Percentiles rank a stretch among this genome's conserved stretches.
phyloP scores from a whole-genome alignment of 1,140 invertebrate species.

The Hormaphis cornu region DNA sequence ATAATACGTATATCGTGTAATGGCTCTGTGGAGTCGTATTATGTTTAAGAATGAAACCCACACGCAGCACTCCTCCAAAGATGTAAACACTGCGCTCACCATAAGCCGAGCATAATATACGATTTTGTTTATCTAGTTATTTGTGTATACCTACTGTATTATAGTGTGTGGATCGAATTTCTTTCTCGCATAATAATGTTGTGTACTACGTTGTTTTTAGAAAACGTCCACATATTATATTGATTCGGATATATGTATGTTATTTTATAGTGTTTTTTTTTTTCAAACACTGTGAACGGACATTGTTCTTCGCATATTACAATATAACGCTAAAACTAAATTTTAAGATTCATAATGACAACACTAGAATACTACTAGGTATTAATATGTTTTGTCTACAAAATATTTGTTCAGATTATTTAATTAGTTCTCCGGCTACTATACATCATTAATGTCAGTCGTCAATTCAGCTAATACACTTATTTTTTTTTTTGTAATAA shows the following conservation, averaged over 20 bases:
- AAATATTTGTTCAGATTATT: too few species aligned
- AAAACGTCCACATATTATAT: neutral
- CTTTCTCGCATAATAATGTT: too few species aligned
- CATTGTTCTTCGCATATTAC: neutral
- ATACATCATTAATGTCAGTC: too few species aligned
- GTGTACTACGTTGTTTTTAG: neutral
- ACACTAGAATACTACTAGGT: too few species aligned
- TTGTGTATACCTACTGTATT: neutral
- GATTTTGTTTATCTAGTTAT: slow-evolving; percentile 3
- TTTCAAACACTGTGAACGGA: neutral
- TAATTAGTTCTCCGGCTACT: too few species aligned
- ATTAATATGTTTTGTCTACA: too few species aligned
- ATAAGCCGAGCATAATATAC: neutral
- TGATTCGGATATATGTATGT: neutral
- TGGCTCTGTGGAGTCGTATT: neutral
- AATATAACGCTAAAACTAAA: too few species aligned
- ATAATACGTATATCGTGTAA: neutral
- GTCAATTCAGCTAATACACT: too few species aligned
- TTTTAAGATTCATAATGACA: too few species aligned
- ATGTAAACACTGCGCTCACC: neutral
- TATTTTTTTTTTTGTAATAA: too few species aligned
- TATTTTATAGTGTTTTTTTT: neutral
- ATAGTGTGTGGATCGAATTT: neutral
- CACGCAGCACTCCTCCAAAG: neutral
- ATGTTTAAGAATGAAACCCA: neutral